Evolutionary conservation across 2,797 vertebrate genomes (phyloP).

Genomic region (Prunella strophiata): DNA sequence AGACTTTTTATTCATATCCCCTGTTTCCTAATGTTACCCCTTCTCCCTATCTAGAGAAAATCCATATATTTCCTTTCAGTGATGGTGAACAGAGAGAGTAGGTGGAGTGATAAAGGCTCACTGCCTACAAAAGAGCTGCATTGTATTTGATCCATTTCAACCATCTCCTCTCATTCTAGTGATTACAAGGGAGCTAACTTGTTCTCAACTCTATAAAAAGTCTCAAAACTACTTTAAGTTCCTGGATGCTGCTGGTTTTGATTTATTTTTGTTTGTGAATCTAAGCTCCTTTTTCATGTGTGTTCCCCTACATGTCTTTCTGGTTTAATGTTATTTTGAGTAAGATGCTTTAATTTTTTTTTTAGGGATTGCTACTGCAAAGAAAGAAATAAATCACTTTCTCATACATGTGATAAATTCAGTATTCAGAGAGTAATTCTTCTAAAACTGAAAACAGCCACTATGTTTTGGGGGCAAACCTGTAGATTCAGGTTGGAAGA

Average conservation of each 20-base stretch:
- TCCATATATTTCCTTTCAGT: not conserved
- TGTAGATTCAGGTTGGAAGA: not conserved
- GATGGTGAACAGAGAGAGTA: not conserved
- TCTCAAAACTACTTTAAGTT: not conserved
- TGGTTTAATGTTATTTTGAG: not conserved
- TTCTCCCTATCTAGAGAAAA: not conserved
- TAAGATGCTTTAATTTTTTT: not conserved
- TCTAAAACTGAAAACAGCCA: not conserved
- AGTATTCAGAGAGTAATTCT: not conserved
- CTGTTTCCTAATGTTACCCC: not conserved
- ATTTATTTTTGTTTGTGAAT: not conserved
- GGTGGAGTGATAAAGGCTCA: not conserved
- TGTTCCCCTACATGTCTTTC: not conserved
- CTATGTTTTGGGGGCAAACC: not conserved
- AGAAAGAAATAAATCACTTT: not conserved
- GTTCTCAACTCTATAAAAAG: not conserved
- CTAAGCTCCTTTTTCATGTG: not conserved
- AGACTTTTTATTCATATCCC: not conserved
- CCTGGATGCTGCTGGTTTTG: not conserved
- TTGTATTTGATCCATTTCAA: constrained; percentile 19
- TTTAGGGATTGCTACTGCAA: not conserved
- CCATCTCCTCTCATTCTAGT: not conserved
- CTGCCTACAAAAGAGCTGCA: not conserved
- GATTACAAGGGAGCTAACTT: not conserved
- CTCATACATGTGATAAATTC: not conserved